Conservation (phyloP, 2,888 invertebrate species). For the Chrysolina americana region DNA sequence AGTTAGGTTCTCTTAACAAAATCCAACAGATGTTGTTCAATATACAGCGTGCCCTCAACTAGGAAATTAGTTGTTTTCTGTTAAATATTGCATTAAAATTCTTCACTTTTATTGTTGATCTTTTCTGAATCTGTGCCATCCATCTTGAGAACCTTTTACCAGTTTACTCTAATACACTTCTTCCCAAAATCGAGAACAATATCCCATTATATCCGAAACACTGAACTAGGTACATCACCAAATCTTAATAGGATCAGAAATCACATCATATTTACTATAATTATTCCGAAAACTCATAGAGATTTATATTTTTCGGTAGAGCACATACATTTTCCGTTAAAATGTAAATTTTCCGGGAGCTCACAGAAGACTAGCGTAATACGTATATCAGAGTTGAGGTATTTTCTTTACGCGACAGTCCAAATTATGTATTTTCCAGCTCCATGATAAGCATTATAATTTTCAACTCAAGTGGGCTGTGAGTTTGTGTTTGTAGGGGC, state of each 20-base stretch:
- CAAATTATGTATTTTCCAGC: constrained; percentile 19
- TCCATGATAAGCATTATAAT: constrained; percentile 19
- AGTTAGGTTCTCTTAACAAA: too few relatives aligned
- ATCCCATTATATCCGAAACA: background rate
- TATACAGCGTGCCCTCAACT: too few relatives aligned
- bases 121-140: too few relatives aligned
- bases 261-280: constrained; percentile 1
- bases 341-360: constrained; percentile 3
- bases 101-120: too few relatives aligned
- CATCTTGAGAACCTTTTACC: too few relatives aligned
- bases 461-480: constrained; percentile 8
- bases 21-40: too few relatives aligned
- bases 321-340: background rate
- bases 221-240: background rate
- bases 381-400: constrained; percentile 7
- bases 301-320: background rate
- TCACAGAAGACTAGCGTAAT: constrained; percentile 10
- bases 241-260: constrained; percentile 3
- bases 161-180: background rate
- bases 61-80: too few relatives aligned
- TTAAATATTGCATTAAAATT: too few relatives aligned
- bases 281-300: background rate
- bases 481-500: constrained; percentile 5
- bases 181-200: background rate
- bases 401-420: constrained; percentile 8